Evolutionary conservation across 2,113 vertebrate species (phyloP), one percentile per base, ranked within the genome.

Genomic region (Potamarius usumacintae): DNA sequence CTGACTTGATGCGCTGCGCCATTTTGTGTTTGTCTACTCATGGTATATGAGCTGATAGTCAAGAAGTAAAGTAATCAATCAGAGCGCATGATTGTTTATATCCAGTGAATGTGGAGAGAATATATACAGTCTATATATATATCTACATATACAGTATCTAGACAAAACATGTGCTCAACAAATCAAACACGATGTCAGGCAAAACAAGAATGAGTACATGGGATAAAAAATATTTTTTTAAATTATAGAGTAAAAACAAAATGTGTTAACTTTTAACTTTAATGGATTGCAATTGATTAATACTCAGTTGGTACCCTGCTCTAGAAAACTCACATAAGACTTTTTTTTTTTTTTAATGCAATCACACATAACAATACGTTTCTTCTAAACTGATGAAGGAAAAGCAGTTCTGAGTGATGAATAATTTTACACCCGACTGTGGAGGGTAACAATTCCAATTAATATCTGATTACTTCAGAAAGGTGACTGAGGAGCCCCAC

Each of bases 391-490:
- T 71, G 42, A 77, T 77, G 48, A 15, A 53, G 4, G 10, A 77
- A 77, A 52, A 50, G 48, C 20, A 50, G 20, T 25, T 27, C 5
- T 55, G n/a, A 2, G 2, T 14, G 17, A 6, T 78, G 76, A 79
- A 79, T 9, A 79, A 14, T 65, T 82, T 65, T 1, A 25, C 34
- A 65, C 25, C 76, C 76, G 7, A 4, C 69, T 60, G 69, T 15
- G 69, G 20, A 76, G 71, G 7, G 34, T 76, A 76, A 85, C 71
- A 60, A 76, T 60, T 74, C 74, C 53, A 85, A 74, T 85, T 76
- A 76, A 85, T 76, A 85, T 62, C 52, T 76, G 55, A 76, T 85
- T 76, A 74, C 53, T 60, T 11, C 27, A 57, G 55, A 85, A 58
- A 85, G 84, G 71, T 58, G 34, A 76, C 48, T 3, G 69, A 76